Evolutionary conservation across 2,888 invertebrate genomes (phyloP).

Genomic region (Linnaemya tessellans): DNA sequence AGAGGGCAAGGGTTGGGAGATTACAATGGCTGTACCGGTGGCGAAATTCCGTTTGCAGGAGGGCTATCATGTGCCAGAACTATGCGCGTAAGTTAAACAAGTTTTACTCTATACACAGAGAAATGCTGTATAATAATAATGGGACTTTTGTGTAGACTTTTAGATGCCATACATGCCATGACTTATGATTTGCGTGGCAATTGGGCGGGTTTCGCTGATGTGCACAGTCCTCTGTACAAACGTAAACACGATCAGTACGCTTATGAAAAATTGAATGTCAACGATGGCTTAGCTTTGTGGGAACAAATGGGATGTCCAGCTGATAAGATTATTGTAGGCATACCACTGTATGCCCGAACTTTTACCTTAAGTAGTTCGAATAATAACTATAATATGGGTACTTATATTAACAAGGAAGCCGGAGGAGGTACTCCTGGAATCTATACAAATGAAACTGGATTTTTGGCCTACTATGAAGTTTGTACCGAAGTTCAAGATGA

Average conservation of each 20-base stretch:
- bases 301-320: slow-evolving; percentile 94
- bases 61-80: slow-evolving; percentile 94
- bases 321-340: slow-evolving; percentile 93
- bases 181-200: slow-evolving; percentile 93
- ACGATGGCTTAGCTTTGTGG: slow-evolving; percentile 94
- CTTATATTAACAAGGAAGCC: slow-evolving; percentile 95
- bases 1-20: slow-evolving; percentile 91
- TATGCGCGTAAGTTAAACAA: slow-evolving; percentile 89
- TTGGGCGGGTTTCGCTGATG: slow-evolving; percentile 96
- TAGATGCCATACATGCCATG: slow-evolving; percentile 94
- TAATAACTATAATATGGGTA: slow-evolving; percentile 92
- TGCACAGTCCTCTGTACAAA: slow-evolving; percentile 93
- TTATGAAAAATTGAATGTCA: slow-evolving; percentile 94
- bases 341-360: slow-evolving; percentile 94
- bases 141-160: slow-evolving; percentile 71
- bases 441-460: slow-evolving; percentile 93
- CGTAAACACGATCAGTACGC: slow-evolving; percentile 95
- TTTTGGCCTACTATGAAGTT: slow-evolving; percentile 94
- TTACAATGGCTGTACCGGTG: slow-evolving; percentile 94
- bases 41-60: slow-evolving; percentile 94
- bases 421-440: slow-evolving; percentile 94
- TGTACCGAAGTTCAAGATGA: slow-evolving; percentile 89
- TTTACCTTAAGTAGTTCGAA: slow-evolving; percentile 92
- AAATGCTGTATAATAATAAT: not conserved
- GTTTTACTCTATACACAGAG: not conserved